Evolutionary conservation across 2,888 invertebrate genomes (phyloP).

Genomic region (Polymixis lichenea): DNA sequence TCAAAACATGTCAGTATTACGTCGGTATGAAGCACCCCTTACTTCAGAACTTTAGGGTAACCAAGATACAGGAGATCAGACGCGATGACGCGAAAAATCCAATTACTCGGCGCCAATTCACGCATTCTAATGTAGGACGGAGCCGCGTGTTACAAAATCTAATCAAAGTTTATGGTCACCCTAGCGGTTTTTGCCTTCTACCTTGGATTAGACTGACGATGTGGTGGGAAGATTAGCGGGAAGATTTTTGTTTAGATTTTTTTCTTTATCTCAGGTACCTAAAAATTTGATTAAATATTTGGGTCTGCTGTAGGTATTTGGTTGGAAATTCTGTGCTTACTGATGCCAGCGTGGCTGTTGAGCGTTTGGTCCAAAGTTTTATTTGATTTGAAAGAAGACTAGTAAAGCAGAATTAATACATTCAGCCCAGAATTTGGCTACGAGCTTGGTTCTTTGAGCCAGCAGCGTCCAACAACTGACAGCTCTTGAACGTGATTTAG

Average conservation of each 20-base stretch:
- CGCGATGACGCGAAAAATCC: conserved; percentile 89
- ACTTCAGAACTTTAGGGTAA: conserved; percentile 51
- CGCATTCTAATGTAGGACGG: conserved; percentile 87
- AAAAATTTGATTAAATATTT: conserved; percentile 3
- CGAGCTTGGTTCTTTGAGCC: too few relatives aligned
- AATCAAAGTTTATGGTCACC: conserved; percentile 89
- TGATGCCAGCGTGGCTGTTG: too few relatives aligned
- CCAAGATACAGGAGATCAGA: conserved; percentile 77
- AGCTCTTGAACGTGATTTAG: too few relatives aligned
- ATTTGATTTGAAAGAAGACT: too few relatives aligned
- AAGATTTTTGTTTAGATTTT: conserved; percentile 31
- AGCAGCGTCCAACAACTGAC: too few relatives aligned
- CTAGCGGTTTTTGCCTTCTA: conserved; percentile 86
- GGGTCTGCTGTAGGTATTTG: not conserved
- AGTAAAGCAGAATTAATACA: too few relatives aligned
- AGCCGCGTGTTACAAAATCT: conserved; percentile 84
- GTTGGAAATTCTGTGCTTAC: not conserved
- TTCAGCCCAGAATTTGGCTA: too few relatives aligned
- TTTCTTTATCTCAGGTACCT: not conserved
- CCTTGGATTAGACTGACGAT: conserved; percentile 72
- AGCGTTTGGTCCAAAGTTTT: too few relatives aligned
- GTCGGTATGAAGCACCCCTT: conserved; percentile 34
- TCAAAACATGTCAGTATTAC: not conserved
- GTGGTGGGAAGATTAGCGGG: conserved; percentile 67
- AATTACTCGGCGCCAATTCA: conserved; percentile 87